Percentiles rank a stretch among this genome's conserved stretches.
These are phyloP conservation scores for Zeugodacus cucurbitae DNA, from an alignment of 1,140 invertebrate genomes.

Conservation along the genomic window DNA sequence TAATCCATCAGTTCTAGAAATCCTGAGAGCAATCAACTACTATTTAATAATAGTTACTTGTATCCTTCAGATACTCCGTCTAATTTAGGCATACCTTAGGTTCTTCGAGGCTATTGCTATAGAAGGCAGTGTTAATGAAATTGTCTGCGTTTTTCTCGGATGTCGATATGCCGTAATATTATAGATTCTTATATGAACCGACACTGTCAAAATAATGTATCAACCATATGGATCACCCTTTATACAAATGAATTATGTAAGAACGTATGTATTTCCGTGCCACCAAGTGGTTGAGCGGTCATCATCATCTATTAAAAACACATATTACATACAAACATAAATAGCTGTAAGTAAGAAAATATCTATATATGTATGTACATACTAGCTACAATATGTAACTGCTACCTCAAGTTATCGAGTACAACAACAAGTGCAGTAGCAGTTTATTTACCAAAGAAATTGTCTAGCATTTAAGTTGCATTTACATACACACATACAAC, in stretches of 20 bases:
- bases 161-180: no score
- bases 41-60: no score
- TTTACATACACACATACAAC: neutral
- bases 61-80: no score
- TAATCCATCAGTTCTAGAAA: no score
- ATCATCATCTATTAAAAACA: neutral
- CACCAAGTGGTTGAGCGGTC: neutral
- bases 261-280: neutral
- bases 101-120: no score
- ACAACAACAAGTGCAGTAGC: neutral
- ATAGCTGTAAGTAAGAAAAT: neutral
- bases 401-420: conserved; percentile 17
- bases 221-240: no score
- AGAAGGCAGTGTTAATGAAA: no score
- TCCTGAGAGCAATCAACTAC: no score
- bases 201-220: no score
- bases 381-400: neutral
- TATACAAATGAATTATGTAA: neutral
- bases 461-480: conserved; percentile 1
- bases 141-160: no score
- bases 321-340: neutral
- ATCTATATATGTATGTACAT: neutral
- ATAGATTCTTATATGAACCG: no score
- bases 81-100: no score
- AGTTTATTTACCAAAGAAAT: conserved; percentile 21